Evolutionary conservation across 2,113 vertebrate genomes (phyloP), one percentile per base, ranked within the genome.

Genomic region (Heterochromis multidens): DNA sequence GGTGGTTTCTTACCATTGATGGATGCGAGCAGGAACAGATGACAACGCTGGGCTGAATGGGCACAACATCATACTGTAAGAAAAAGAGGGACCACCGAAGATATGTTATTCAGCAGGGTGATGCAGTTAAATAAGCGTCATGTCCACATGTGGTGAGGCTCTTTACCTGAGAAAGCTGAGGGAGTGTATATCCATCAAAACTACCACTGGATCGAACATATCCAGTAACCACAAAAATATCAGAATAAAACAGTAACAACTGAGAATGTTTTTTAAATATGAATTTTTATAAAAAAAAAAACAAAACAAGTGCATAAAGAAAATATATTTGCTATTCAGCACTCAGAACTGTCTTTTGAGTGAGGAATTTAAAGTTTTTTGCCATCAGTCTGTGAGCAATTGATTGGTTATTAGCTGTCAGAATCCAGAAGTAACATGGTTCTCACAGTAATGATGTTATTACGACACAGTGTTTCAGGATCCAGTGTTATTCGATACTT

Each of bases 1-100:
- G 95, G 94, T 98, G 97, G 95, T 95, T 98, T 96, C 98, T 99
- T 97, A 99, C 97, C 98, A 99, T 98, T 93, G 98, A 98, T 96
- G 98, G 97, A 90, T 97, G 63, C 96, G 97, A 97, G 93, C 98
- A 98, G 95, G 98, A 97, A 95, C 98, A 98, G 95, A 99, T 96
- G 95, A 98, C 97, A 95, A 98, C 97, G 1, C 97, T 98, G 94
- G 98, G 95, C 95, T 99, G 98, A 94, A 99, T 97, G 85, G 99
- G 98, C 96, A 98, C 97, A 92, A 98, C 97, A 97, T 99, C 99
- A 96, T 98, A 99, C 99, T 99, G 87, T 86, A 92, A 94, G 27
- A 94, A 25, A 65, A 81, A 87, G 25, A 89, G 61, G 23, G 13
- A 83, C 54, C 8, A 89, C 21, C 56, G 7, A 89, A 12, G 85